phyloP scores from a whole-genome alignment of 2,888 invertebrate species.

The Epinotia demarniana region DNA sequence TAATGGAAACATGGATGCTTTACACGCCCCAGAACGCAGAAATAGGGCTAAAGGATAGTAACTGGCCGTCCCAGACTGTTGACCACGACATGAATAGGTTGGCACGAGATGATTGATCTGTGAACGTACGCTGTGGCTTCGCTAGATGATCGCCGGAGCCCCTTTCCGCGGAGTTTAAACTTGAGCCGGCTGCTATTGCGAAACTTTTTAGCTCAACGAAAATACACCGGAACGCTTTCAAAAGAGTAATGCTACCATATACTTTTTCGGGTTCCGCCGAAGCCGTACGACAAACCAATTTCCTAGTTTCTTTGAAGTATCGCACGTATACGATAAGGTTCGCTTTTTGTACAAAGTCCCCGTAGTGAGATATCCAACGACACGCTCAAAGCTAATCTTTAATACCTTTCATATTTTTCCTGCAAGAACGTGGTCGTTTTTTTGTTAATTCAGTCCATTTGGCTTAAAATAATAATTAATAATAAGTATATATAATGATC shows the following conservation, averaged over 20 bases:
- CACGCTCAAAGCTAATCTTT: slow-evolving; percentile 10
- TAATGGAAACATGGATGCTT: too few species aligned
- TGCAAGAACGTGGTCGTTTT: neutral
- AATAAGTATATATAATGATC: too few species aligned
- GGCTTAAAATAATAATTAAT: neutral
- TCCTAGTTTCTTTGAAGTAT: slow-evolving; percentile 32
- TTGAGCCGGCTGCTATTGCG: slow-evolving; percentile 76
- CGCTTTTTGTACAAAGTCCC: slow-evolving; percentile 15
- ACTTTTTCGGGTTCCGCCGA: slow-evolving; percentile 61
- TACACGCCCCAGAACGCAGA: neutral
- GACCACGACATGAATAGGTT: neutral
- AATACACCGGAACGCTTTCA: slow-evolving; percentile 84
- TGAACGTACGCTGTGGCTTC: slow-evolving; percentile 39
- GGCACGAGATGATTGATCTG: slow-evolving; percentile 21
- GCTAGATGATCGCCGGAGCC: slow-evolving; percentile 74
- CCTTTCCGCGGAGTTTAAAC: slow-evolving; percentile 73
- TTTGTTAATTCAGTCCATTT: neutral
- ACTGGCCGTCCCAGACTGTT: neutral
- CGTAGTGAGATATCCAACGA: neutral
- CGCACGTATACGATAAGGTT: slow-evolving; percentile 15
- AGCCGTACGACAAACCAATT: slow-evolving; percentile 28
- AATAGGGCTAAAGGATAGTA: neutral
- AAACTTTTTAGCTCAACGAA: slow-evolving; percentile 82
- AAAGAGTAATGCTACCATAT: slow-evolving; percentile 62
- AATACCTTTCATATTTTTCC: neutral